Evolutionary conservation across 1,140 invertebrate genomes (phyloP).

Genomic region (Solenopsis invicta): DNA sequence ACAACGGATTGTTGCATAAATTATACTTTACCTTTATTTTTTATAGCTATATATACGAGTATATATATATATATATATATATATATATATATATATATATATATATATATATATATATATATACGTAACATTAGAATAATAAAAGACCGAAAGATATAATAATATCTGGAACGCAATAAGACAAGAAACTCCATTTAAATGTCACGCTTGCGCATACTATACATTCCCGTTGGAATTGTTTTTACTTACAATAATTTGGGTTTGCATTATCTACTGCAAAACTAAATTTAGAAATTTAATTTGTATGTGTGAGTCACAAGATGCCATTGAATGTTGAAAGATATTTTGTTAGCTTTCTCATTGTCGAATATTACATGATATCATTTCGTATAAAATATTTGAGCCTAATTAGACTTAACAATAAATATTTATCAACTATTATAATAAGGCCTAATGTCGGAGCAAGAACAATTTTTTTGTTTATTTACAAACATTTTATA

Average conservation of each 20-base stretch:
- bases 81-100: too few relatives aligned
- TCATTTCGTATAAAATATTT: background rate
- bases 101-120: too few relatives aligned
- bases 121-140: background rate
- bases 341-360: background rate
- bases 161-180: background rate
- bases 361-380: background rate
- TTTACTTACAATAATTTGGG: background rate
- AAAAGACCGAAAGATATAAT: background rate
- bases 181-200: conserved; percentile 10
- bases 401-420: too few relatives aligned
- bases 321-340: background rate
- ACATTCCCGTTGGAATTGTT: background rate
- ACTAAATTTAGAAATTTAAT: conserved; percentile 3
- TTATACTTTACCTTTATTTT: background rate
- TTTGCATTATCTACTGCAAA: background rate
- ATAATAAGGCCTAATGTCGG: too few relatives aligned
- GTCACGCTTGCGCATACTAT: background rate
- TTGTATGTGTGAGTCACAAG: background rate
- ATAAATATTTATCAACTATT: too few relatives aligned
- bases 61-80: too few relatives aligned
- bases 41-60: too few relatives aligned
- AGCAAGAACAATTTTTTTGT: too few relatives aligned
- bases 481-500: too few relatives aligned
- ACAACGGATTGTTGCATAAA: background rate